Evolutionary conservation across 2,113 vertebrate species (phyloP).

Genomic region (Gnathonemus longibarbis): DNA sequence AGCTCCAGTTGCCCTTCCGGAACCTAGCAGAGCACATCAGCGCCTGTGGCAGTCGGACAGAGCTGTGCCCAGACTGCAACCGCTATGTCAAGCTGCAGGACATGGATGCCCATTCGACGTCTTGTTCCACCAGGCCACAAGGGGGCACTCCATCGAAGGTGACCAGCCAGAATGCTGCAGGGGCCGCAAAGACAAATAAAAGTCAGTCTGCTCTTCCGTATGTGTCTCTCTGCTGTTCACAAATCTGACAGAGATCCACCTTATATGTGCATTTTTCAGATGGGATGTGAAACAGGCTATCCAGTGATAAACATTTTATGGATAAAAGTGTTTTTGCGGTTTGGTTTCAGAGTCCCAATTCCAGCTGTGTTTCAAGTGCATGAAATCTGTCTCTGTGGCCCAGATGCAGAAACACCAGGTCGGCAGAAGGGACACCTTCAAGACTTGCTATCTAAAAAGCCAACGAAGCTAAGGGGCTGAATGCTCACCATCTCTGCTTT

Average conservation of each 20-base stretch:
- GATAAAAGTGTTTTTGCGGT: neutral
- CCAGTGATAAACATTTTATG: neutral
- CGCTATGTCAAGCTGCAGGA: conserved; percentile 51
- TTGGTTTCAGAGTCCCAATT: conserved; percentile 14
- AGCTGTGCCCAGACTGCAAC: conserved; percentile 56
- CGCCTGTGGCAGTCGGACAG: conserved; percentile 56
- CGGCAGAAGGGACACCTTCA: neutral
- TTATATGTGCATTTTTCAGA: neutral
- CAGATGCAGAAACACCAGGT: conserved; percentile 32
- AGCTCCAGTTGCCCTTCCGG: conserved; percentile 51
- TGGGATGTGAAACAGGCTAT: neutral
- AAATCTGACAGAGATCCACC: neutral
- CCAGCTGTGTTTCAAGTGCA: neutral
- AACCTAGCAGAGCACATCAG: conserved; percentile 49
- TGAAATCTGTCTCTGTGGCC: conserved; percentile 24
- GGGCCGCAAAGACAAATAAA: neutral
- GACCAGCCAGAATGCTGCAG: neutral
- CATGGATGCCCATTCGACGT: conserved; percentile 40
- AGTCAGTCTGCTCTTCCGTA: neutral
- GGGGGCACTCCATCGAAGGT: neutral
- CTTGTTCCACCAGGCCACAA: conserved; percentile 32
- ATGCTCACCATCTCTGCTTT: neutral
- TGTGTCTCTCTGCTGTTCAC: neutral
- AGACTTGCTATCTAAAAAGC: neutral
- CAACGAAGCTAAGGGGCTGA: neutral